These are phyloP conservation scores for Acleris cristana DNA, from an alignment of 2,888 invertebrate species.

Conservation along the genomic window DNA sequence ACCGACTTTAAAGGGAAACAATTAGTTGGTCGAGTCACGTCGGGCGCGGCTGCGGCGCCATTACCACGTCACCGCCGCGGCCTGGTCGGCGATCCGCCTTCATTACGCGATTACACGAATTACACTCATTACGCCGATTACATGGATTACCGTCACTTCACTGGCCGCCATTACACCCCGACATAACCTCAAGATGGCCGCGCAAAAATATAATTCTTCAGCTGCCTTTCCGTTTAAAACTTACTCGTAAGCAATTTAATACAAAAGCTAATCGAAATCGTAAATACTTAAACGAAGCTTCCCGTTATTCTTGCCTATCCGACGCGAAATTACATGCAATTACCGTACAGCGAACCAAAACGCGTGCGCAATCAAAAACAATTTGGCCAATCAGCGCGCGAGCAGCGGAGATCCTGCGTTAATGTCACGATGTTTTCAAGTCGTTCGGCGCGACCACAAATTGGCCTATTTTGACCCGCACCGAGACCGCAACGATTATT, in stretches of 20 bases:
- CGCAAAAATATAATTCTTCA: slow-evolving; percentile 29
- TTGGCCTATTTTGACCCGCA: slow-evolving; percentile 58
- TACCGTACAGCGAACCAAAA: slow-evolving; percentile 51
- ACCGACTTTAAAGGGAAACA: slow-evolving; percentile 22
- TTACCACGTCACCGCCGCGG: slow-evolving; percentile 49
- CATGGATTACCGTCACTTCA: slow-evolving; percentile 44
- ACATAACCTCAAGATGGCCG: slow-evolving; percentile 35
- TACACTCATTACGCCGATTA: slow-evolving; percentile 49
- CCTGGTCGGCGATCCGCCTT: slow-evolving; percentile 40
- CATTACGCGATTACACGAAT: slow-evolving; percentile 47
- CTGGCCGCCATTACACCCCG: slow-evolving; percentile 41
- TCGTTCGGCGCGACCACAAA: slow-evolving; percentile 58
- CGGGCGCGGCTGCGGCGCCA: slow-evolving; percentile 37
- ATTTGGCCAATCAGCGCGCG: slow-evolving; percentile 62
- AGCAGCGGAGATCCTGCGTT: slow-evolving; percentile 64
- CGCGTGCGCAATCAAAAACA: slow-evolving; percentile 70
- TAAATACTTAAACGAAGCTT: slow-evolving; percentile 27
- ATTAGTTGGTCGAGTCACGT: slow-evolving; percentile 31
- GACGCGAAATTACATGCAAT: slow-evolving; percentile 42
- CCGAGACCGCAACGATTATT: slow-evolving; percentile 55
- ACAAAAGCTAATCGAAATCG: slow-evolving; percentile 33
- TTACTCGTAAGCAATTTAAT: slow-evolving; percentile 21
- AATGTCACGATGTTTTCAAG: slow-evolving; percentile 63
- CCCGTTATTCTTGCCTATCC: slow-evolving; percentile 34
- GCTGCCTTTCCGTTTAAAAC: slow-evolving; percentile 18